Conservation (phyloP, 2,797 vertebrate genomes). For the Microhierax caerulescens region DNA sequence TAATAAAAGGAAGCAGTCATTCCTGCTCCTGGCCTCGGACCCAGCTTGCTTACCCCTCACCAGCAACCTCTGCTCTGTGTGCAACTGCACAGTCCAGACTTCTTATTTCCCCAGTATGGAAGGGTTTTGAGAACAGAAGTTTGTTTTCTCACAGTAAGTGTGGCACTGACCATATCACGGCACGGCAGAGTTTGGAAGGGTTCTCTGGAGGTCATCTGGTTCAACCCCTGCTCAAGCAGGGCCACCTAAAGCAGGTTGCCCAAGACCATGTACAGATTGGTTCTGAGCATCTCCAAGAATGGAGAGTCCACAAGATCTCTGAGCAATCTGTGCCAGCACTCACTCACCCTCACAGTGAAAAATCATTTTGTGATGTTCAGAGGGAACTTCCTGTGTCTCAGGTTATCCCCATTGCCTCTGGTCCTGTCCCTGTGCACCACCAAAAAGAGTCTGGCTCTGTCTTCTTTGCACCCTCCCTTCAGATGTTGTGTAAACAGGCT, state of each 20-base stretch:
- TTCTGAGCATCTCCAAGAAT: too few relatives aligned
- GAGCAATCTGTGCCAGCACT: too few relatives aligned
- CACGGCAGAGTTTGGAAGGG: not conserved
- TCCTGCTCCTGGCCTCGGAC: not conserved
- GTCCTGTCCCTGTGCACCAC: too few relatives aligned
- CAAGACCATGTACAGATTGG: not conserved
- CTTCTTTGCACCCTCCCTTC: not conserved
- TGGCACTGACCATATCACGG: not conserved
- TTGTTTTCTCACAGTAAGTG: not conserved
- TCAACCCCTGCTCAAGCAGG: not conserved
- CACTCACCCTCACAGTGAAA: too few relatives aligned
- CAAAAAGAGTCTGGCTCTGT: too few relatives aligned
- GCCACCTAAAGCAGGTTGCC: not conserved
- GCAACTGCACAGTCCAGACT: not conserved
- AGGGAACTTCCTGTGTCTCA: too few relatives aligned
- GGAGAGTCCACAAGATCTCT: too few relatives aligned
- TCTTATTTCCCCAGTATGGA: not conserved
- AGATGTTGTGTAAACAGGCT: not conserved
- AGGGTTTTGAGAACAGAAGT: not conserved
- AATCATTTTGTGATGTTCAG: too few relatives aligned
- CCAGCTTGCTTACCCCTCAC: not conserved
- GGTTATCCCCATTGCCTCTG: too few relatives aligned
- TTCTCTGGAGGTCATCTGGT: not conserved
- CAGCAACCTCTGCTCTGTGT: not conserved
- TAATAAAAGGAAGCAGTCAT: not conserved